These are phyloP conservation scores for Pachyuromys duprasi DNA, from an alignment of 2,797 vertebrate species.

Conservation along the genomic window DNA sequence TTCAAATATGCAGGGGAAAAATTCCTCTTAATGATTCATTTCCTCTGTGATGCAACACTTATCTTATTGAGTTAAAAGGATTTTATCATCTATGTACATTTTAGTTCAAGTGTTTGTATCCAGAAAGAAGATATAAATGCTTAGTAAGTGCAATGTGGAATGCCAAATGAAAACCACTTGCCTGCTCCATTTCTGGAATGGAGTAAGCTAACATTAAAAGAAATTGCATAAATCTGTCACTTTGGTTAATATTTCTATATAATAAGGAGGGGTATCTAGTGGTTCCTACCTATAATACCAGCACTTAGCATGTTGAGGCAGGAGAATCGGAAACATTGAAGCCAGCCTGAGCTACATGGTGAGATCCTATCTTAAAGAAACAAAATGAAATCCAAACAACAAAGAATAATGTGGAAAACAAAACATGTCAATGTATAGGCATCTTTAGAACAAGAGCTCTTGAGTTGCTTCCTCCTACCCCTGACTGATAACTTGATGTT, in stretches of 20 bases:
- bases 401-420: not conserved
- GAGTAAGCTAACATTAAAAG: not conserved
- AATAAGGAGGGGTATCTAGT: not conserved
- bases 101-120: not conserved
- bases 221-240: not conserved
- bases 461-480: not conserved
- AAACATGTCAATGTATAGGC: not conserved
- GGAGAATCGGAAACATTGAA: not conserved
- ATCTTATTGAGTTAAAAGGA: not conserved
- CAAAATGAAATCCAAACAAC: not conserved
- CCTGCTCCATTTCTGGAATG: not conserved
- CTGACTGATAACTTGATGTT: constrained; percentile 20
- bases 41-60: not conserved
- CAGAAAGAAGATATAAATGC: not conserved
- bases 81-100: not conserved
- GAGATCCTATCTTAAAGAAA: not conserved
- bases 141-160: not conserved
- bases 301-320: not conserved
- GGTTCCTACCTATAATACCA: not conserved
- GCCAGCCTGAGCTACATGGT: not conserved
- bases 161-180: not conserved
- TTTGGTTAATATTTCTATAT: constrained; percentile 31
- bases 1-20: not conserved
- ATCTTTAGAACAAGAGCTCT: not conserved
- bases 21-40: not conserved